These are phyloP conservation scores for Menidia beryllina DNA, from an alignment of 2,113 vertebrate genomes.

Conservation along the genomic window DNA sequence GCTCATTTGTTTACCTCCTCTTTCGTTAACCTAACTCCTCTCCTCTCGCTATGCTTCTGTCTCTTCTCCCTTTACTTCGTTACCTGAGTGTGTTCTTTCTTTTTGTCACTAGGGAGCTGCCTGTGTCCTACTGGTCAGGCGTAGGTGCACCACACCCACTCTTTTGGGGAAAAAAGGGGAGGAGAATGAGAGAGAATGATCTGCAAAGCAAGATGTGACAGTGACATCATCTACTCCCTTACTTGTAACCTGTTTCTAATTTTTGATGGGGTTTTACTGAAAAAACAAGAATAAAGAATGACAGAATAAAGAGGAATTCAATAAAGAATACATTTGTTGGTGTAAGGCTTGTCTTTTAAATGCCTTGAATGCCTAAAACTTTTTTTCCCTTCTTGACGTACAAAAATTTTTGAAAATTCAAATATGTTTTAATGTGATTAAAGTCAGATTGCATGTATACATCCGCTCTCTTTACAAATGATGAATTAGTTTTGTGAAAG, in stretches of 20 bases:
- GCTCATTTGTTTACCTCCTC: constrained; percentile 62
- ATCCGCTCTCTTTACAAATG: not conserved
- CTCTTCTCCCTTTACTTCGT: constrained; percentile 19
- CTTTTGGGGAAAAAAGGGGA: constrained; percentile 34
- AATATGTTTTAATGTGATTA: not conserved
- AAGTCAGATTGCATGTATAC: not conserved
- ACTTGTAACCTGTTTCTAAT: not conserved
- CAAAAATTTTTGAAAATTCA: not conserved
- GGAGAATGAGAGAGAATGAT: constrained; percentile 37
- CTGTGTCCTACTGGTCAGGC: constrained; percentile 50
- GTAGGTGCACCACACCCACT: constrained; percentile 56
- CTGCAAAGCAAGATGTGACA: constrained; percentile 17
- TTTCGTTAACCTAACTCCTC: not conserved
- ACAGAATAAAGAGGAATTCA: not conserved
- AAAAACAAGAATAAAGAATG: not conserved
- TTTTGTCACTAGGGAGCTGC: constrained; percentile 49
- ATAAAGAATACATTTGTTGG: not conserved
- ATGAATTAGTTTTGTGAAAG: constrained; percentile 10
- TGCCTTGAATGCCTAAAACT: too few species aligned
- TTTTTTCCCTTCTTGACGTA: too few species aligned
- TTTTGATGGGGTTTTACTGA: not conserved
- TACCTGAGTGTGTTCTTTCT: constrained; percentile 17
- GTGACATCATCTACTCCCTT: constrained; percentile 47
- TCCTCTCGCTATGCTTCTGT: constrained; percentile 1
- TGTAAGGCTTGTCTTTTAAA: not conserved